A percentile compares a stretch with the other conserved stretches of the same genome.
phyloP scores from a whole-genome alignment of 2,797 vertebrate species.

The Alfaro cultratus region DNA sequence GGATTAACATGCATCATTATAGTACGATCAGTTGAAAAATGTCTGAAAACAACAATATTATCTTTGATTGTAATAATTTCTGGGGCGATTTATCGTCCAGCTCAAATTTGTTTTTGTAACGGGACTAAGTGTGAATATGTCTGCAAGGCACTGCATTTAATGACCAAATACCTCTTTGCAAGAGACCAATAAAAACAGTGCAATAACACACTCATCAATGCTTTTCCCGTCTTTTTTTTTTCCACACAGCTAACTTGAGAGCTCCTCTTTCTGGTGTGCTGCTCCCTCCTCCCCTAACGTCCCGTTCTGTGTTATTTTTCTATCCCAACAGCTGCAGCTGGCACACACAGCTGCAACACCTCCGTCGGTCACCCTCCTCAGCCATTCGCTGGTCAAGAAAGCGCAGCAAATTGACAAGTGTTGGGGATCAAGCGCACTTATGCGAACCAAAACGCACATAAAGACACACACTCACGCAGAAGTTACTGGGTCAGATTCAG shows the following conservation, averaged over 20 bases:
- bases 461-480: neutral
- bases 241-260: neutral
- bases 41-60: too few species aligned
- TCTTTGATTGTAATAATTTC: too few species aligned
- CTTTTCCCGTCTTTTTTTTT: neutral
- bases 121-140: neutral
- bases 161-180: neutral
- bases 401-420: conserved; percentile 40
- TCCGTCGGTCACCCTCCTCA: conserved; percentile 26
- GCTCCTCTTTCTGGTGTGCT: neutral
- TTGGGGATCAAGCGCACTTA: conserved; percentile 49
- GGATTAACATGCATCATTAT: too few species aligned
- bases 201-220: neutral
- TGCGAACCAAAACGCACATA: conserved; percentile 35
- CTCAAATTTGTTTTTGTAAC: too few species aligned
- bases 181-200: neutral
- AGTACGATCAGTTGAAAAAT: too few species aligned
- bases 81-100: too few species aligned
- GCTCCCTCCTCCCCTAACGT: neutral
- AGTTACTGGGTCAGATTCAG: conserved; percentile 22
- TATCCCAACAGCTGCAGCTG: conserved; percentile 61
- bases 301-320: conserved; percentile 38
- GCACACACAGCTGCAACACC: conserved; percentile 63
- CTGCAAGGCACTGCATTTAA: neutral
- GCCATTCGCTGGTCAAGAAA: conserved; percentile 41